Conservation (phyloP, 2,888 invertebrate species). For the Thymelicus sylvestris region DNA sequence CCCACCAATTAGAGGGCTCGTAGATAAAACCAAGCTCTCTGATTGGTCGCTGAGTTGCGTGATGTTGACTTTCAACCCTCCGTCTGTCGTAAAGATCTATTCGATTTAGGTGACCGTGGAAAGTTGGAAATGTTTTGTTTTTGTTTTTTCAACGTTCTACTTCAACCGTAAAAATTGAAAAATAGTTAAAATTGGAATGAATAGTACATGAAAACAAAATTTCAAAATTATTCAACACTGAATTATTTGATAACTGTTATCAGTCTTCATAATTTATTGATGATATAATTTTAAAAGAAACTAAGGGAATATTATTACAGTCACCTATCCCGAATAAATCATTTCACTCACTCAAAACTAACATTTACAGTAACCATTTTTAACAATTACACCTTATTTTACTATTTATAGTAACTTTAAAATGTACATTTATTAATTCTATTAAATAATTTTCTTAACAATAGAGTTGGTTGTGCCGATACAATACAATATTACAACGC, state of each 20-base stretch:
- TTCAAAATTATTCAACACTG: too few relatives aligned
- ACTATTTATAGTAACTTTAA: constrained; percentile 66
- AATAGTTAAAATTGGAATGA: constrained; percentile 4
- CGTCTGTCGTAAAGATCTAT: constrained; percentile 28
- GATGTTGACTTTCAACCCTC: constrained; percentile 31
- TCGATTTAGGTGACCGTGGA: constrained; percentile 48
- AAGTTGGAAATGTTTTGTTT: constrained; percentile 32
- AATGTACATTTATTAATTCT: constrained; percentile 76
- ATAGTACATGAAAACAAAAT: too few relatives aligned
- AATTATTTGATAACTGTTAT: neutral
- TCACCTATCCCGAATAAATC: constrained; percentile 26
- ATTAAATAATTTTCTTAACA: constrained; percentile 76
- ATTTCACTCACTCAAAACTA: constrained; percentile 45
- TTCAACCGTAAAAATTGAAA: neutral
- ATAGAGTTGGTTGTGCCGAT: constrained; percentile 79
- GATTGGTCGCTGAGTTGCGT: constrained; percentile 30
- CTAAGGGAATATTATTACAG: neutral
- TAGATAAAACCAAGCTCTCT: constrained; percentile 10
- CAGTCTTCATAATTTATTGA: constrained; percentile 30
- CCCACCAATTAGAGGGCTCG: constrained; percentile 18
- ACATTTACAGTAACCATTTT: constrained; percentile 66
- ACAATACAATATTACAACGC: constrained; percentile 53
- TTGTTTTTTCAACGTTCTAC: neutral
- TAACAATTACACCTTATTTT: constrained; percentile 49
- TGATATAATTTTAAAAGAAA: constrained; percentile 8